phyloP scores from a whole-genome alignment of 2,113 vertebrate species.

The Phalacrocorax brasilianus region DNA sequence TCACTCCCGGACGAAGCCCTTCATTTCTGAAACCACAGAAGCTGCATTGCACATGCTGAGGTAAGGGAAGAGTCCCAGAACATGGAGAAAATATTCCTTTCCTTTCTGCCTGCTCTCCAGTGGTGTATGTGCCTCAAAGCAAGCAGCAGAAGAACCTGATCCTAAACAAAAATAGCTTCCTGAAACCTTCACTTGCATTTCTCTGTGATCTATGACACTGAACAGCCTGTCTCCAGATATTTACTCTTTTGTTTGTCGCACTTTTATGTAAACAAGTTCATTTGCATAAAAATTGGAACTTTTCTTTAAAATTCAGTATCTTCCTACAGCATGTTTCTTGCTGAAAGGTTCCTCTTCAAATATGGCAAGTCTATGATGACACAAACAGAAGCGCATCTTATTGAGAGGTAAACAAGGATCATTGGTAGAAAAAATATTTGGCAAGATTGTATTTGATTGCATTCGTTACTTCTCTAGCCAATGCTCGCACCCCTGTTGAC shows the following conservation, averaged over 20 bases:
- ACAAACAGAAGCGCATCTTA: not conserved
- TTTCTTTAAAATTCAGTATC: not conserved
- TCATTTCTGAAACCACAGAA: not conserved
- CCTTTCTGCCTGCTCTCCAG: not conserved
- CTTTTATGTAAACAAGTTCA: not conserved
- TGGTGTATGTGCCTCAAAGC: not conserved
- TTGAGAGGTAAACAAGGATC: not conserved
- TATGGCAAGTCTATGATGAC: not conserved
- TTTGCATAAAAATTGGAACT: not conserved
- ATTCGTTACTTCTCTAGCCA: not conserved
- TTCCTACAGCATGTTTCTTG: not conserved
- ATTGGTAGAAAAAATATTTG: not conserved
- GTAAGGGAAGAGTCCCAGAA: not conserved
- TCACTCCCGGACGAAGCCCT: not conserved
- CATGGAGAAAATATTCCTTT: not conserved
- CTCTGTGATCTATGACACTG: not conserved
- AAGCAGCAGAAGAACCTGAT: not conserved
- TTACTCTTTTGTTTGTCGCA: not conserved
- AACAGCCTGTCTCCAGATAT: not conserved
- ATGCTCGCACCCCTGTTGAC: not conserved
- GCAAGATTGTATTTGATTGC: not conserved
- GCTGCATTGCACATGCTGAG: not conserved
- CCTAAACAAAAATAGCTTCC: not conserved
- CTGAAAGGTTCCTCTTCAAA: not conserved
- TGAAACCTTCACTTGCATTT: not conserved